Conservation (phyloP, 2,888 invertebrate genomes). For the Hoplodrina ambigua region DNA sequence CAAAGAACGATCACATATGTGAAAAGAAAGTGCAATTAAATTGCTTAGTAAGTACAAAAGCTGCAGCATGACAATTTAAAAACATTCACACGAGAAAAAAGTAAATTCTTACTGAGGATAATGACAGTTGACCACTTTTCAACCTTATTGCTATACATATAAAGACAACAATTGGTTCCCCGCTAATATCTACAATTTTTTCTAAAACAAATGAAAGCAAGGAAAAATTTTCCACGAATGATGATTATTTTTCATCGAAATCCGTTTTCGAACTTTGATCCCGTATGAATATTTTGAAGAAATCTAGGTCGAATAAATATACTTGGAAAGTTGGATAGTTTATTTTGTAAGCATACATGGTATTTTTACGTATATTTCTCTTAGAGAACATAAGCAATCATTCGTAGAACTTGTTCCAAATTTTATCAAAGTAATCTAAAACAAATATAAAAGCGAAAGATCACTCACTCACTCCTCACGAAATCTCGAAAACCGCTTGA, state of each 20-base stretch:
- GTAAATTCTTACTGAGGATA: not conserved
- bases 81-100: constrained; percentile 37
- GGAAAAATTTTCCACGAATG: not conserved
- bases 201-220: not conserved
- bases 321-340: constrained; percentile 16
- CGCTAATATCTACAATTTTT: too few relatives aligned
- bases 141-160: too few relatives aligned
- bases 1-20: constrained; percentile 20
- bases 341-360: constrained; percentile 4
- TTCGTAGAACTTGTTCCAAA: constrained; percentile 22
- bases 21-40: constrained; percentile 38
- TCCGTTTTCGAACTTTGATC: not conserved
- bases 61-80: constrained; percentile 16
- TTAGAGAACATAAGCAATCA: not conserved
- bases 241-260: constrained; percentile 2
- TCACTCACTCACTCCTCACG: too few relatives aligned
- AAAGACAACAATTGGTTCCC: too few relatives aligned
- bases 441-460: too few relatives aligned
- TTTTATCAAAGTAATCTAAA: not conserved
- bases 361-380: constrained; percentile 10
- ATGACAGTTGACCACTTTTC: too few relatives aligned
- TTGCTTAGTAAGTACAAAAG: constrained; percentile 9
- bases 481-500: too few relatives aligned
- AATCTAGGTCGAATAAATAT: constrained; percentile 44
- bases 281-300: constrained; percentile 8